Conservation (phyloP, 2,797 vertebrate genomes). For the Xerus rutilus region DNA sequence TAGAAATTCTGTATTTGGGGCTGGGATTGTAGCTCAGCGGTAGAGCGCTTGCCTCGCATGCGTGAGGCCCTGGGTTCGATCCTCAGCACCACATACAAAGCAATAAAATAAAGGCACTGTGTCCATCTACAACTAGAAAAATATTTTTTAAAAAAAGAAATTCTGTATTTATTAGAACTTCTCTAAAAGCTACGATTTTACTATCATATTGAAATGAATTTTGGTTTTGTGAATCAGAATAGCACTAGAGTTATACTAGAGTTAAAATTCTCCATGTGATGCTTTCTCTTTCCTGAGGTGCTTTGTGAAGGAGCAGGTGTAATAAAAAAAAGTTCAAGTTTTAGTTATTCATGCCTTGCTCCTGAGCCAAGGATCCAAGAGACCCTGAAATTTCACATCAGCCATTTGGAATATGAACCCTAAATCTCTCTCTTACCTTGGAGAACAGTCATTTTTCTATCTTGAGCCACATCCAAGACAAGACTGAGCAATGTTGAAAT, state of each 20-base stretch:
- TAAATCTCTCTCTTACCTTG: neutral
- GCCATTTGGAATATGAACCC: slow-evolving; percentile 35
- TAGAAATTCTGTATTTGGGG: neutral
- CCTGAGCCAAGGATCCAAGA: slow-evolving; percentile 49
- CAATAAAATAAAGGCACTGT: no score
- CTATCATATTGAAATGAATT: neutral
- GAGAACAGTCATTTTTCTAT: slow-evolving; percentile 31
- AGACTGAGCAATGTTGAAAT: neutral
- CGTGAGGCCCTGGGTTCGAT: no score
- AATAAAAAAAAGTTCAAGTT: neutral
- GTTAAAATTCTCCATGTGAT: neutral
- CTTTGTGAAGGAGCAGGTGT: neutral
- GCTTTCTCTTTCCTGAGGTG: neutral
- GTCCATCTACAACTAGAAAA: no score
- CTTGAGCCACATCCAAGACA: neutral
- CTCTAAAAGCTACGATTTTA: slow-evolving; percentile 23
- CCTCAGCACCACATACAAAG: no score
- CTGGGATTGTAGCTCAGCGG: no score
- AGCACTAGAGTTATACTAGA: neutral
- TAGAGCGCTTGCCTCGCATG: no score
- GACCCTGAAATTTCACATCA: slow-evolving; percentile 51
- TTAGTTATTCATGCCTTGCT: slow-evolving; percentile 55
- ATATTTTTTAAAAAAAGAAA: no score
- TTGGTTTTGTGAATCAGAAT: slow-evolving; percentile 9
- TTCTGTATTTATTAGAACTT: neutral